Base-by-base conservation (phyloP, 2,113 vertebrate genomes). In the Tragelaphus strepsiceros region DNA sequence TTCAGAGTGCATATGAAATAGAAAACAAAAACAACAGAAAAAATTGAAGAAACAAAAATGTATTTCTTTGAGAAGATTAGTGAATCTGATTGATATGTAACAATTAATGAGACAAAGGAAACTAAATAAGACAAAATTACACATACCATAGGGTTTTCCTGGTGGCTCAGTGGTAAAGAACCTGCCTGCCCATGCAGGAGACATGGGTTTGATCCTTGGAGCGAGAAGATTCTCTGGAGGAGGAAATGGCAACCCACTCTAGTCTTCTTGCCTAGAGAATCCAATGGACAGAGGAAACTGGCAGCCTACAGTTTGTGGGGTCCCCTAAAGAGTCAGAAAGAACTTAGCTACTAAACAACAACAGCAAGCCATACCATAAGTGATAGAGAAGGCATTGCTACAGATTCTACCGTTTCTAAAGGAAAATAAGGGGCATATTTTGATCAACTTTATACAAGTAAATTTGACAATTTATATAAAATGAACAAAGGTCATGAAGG, bases 391-490 rank as follows among this genome's bases (percentile, higher is more conserved):
- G 74, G 1, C 26, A 54, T 82, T 30, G 51, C 10, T 82, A 58
- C 15, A 81, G 35, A 82, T 56, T 11, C 35, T 46, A 28, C 12
- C 7, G 0, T 67, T 88, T 77, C 61, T 78, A 56, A 94, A 67
- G 14, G 6, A 19, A 67, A 88, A 67, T 56, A 67, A 62, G 12
- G 13, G 7, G 10, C 30, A 64, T 64, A 54, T 15, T 93, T 39
- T 82, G 28, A 87, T 61, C 56, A 61, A 93, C 24, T 39, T 87
- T 87, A 78, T 77, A 30, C 22, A 49, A 61, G 26, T 32, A 59
- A 94, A 58, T 81, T 61, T 35, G 30, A 51, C 43, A 62, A 58
- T 74, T 92, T 92, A 21, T 30, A 46, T 67, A 39, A 84, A 87
- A 61, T 62, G 24, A 26, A 32, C 16, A 86, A 22, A 59, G 49